Percentiles rank a stretch among this genome's conserved stretches.
Evolutionary conservation across 2,113 vertebrate genomes (phyloP).

Genomic region (Eudorcas thomsonii): DNA sequence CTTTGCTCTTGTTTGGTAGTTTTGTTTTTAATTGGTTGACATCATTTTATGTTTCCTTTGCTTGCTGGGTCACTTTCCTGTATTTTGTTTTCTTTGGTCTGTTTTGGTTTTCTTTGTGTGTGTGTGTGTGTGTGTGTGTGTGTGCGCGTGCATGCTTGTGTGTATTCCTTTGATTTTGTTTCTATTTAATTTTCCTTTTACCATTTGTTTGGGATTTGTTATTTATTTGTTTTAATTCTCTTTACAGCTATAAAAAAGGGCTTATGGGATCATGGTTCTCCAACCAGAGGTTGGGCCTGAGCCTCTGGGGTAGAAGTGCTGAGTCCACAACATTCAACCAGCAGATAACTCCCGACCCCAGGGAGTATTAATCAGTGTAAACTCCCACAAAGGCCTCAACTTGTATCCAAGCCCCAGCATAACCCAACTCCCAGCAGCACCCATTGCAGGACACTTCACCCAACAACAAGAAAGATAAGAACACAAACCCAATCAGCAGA

Average conservation of each 20-base stretch:
- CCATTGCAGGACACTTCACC: not conserved
- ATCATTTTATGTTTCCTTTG: not conserved
- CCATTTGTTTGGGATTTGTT: not conserved
- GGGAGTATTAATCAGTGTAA: not conserved
- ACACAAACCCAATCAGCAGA: not conserved
- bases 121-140: not conserved
- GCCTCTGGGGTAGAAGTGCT: not conserved
- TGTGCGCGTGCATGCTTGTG: rapidly evolving
- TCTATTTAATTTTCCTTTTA: not conserved
- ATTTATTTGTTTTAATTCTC: not conserved
- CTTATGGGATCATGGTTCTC: not conserved
- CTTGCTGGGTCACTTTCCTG: not conserved
- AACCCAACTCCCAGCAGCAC: not conserved
- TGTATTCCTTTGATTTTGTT: not conserved
- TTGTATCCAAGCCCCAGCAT: not conserved
- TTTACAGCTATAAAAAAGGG: not conserved
- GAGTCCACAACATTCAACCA: not conserved
- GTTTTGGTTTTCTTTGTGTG: not conserved
- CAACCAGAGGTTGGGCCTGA: not conserved
- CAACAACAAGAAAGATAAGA: not conserved
- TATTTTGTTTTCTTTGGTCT: not conserved
- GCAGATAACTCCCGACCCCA: not conserved
- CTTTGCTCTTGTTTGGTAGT: not conserved
- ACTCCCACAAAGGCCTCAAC: not conserved
- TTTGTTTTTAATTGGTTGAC: not conserved